A percentile compares a stretch with the other conserved stretches of the same genome.
Conservation (phyloP, 1,140 invertebrate species). For the Sminthurinus signatus region DNA sequence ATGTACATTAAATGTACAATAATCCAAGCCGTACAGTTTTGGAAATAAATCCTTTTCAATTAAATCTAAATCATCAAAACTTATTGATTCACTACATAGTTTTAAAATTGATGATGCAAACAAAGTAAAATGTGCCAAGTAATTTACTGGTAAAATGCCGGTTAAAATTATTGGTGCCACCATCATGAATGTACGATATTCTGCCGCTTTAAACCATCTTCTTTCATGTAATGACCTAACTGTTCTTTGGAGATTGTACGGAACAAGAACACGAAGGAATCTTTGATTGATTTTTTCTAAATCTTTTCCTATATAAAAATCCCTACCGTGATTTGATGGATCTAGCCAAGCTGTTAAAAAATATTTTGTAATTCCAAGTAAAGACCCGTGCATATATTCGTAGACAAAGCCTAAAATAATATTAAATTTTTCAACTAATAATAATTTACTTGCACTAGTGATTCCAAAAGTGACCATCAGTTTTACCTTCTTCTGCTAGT, state of each 20-base stretch:
- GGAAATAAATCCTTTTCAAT: no score
- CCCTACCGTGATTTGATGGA: constrained; percentile 13
- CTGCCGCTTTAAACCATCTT: constrained; percentile 11
- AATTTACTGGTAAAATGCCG: background rate
- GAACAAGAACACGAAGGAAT: background rate
- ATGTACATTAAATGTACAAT: constrained; percentile 39
- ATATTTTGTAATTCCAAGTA: constrained; percentile 32
- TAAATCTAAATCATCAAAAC: no score
- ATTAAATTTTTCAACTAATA: constrained; percentile 38
- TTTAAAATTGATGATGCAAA: background rate
- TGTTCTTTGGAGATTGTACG: background rate
- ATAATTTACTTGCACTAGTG: constrained; percentile 30
- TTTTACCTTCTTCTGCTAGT: background rate
- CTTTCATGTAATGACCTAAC: background rate
- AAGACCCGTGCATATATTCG: constrained; percentile 39
- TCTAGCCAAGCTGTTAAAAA: constrained; percentile 36
- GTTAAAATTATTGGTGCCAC: background rate
- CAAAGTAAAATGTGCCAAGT: background rate
- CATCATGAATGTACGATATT: constrained; percentile 2
- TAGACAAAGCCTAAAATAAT: constrained; percentile 39
- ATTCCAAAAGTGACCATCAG: constrained; percentile 29
- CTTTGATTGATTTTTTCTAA: constrained; percentile 15
- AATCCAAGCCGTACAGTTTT: constrained; percentile 34
- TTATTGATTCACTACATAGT: no score
- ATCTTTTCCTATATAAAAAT: constrained; percentile 28